Evolutionary conservation across 2,113 vertebrate species (phyloP).

Genomic region (Menidia beryllina): DNA sequence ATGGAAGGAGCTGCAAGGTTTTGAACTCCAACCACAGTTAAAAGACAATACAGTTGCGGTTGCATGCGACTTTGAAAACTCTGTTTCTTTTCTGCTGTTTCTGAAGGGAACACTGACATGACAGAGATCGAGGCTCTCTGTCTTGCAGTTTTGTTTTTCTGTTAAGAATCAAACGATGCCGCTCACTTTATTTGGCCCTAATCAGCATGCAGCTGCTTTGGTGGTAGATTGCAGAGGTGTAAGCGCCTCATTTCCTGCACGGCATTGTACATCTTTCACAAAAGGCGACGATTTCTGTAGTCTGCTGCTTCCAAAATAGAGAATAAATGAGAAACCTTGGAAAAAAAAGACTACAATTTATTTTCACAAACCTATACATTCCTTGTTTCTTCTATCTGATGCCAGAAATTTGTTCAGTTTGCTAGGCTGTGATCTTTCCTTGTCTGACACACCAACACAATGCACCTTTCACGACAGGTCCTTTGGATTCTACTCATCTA

Average conservation of each 20-base stretch:
- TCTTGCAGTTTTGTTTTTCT: slow-evolving; percentile 73
- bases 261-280: slow-evolving; percentile 47
- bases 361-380: slow-evolving; percentile 52
- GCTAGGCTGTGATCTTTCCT: slow-evolving; percentile 50
- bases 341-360: slow-evolving; percentile 59
- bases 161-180: slow-evolving; percentile 70
- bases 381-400: slow-evolving; percentile 57
- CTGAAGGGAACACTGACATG: slow-evolving; percentile 63
- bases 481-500: slow-evolving; percentile 35
- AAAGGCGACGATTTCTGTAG: slow-evolving; percentile 45
- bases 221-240: slow-evolving; percentile 73
- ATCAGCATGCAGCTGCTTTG: slow-evolving; percentile 76
- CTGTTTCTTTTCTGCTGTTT: slow-evolving; percentile 53
- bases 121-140: slow-evolving; percentile 56
- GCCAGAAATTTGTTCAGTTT: slow-evolving; percentile 67
- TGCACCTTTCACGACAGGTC: slow-evolving; percentile 6
- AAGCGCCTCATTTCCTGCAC: slow-evolving; percentile 61
- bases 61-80: slow-evolving; percentile 73
- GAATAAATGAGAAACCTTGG: slow-evolving; percentile 38
- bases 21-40: slow-evolving; percentile 75
- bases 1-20: slow-evolving; percentile 69
- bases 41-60: slow-evolving; percentile 67
- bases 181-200: slow-evolving; percentile 74
- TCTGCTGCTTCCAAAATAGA: slow-evolving; percentile 39
- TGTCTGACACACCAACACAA: slow-evolving; percentile 7